Evolutionary conservation across 2,888 invertebrate species (phyloP), one percentile per base, ranked within the genome.

Genomic region (Lepidonotus clava): DNA sequence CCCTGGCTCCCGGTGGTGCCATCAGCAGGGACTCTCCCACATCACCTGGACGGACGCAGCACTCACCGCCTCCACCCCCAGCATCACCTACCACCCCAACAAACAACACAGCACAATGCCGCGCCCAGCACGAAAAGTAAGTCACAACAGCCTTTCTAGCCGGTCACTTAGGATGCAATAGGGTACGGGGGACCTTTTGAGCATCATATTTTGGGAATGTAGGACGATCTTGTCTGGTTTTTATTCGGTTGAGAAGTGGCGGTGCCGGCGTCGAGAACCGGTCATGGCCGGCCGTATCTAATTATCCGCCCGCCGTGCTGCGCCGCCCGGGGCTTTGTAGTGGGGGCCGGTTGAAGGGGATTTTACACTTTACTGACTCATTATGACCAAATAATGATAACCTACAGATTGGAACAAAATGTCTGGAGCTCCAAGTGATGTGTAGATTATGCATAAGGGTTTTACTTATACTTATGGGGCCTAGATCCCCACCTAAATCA

Each of bases 21-120:
- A 80, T 2, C 91, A 71, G 8, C 88, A 77, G 0, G 83, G 83
- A 0, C 53, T 71, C 77, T 90, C 88, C 6, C 90, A 91, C 8
- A 86, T 87, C 18, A 88, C 83, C 67, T 91, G 87, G 32, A 88
- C 88, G 5, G 89, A 87, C 66, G 89, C 90, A 6, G 91, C 87
- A 38, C 90, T 90, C 36, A 91, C 90, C 66, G 91, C 92, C 67
- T 91, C 89, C 61, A 90, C 91, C 36, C 91, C 91, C 90, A 91
- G 91, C 71, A 46, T 84, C 0, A 66, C 34, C 24, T 34, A 46
- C 83, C 34, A 36, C 83, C 28, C 32, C 21, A 14, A 56, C 56
- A 21, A 56, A 14, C 11, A 8, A n/a, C 61, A 61, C 61, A n/a
- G 28, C 61, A 61, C 0, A 28, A 61, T 61, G 61, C 61, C 61